Conservation (phyloP, 2,888 invertebrate species). For the Camponotus fellah region DNA sequence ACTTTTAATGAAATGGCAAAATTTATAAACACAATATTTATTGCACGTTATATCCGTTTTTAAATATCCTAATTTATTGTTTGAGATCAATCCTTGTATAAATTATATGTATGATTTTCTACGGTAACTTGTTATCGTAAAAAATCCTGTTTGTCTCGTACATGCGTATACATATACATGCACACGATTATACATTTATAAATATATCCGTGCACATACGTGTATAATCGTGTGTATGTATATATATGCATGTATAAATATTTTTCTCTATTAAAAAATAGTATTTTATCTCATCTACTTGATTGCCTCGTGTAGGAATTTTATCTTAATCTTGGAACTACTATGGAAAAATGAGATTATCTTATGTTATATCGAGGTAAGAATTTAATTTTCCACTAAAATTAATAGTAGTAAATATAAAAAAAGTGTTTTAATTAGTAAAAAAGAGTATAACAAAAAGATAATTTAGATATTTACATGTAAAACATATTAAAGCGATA, state of each 20-base stretch:
- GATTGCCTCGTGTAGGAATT: slow-evolving; percentile 1
- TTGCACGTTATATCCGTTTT: neutral
- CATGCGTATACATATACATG: neutral
- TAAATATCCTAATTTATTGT: neutral
- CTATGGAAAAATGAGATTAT: slow-evolving; percentile 13
- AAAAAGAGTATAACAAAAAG: neutral
- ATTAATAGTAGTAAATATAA: neutral
- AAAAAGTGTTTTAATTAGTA: slow-evolving; percentile 24
- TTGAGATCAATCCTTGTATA: neutral
- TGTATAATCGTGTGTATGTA: neutral
- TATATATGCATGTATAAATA: neutral
- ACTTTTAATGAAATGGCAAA: neutral
- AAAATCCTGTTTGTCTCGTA: slow-evolving; percentile 14
- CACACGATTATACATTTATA: too few relatives aligned
- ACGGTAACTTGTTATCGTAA: slow-evolving; percentile 6
- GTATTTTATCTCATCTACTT: slow-evolving; percentile 11
- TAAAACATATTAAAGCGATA: neutral
- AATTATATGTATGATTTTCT: neutral
- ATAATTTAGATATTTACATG: neutral
- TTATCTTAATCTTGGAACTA: neutral
- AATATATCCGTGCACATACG: neutral
- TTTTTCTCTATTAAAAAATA: slow-evolving; percentile 38
- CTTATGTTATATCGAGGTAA: slow-evolving; percentile 29
- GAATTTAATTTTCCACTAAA: slow-evolving; percentile 5
- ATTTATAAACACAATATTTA: neutral